Percentiles rank a stretch among this genome's conserved stretches.
phyloP scores from a whole-genome alignment of 2,113 vertebrate genomes.

The Clarias macrocephalus region DNA sequence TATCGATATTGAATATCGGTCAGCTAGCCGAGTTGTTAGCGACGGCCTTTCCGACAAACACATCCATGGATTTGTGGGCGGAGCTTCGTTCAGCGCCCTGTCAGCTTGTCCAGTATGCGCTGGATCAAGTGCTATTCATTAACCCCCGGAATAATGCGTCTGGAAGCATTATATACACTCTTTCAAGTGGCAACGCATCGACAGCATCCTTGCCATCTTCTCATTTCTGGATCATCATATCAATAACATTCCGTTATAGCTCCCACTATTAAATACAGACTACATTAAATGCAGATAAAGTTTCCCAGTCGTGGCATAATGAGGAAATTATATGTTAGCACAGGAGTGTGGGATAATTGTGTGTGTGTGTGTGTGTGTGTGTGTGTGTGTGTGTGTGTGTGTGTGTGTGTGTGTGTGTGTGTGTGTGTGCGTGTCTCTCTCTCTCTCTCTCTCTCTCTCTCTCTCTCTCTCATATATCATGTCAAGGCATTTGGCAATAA shows the following conservation, averaged over 20 bases:
- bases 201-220: not conserved
- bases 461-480: slow-evolving; percentile 21
- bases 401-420: too few relatives aligned
- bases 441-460: too few relatives aligned
- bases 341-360: slow-evolving; percentile 38
- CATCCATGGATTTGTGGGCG: too few relatives aligned
- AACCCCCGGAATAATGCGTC: not conserved
- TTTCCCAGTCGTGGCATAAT: slow-evolving; percentile 20
- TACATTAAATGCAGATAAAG: slow-evolving; percentile 16
- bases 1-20: too few relatives aligned
- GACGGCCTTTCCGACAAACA: too few relatives aligned
- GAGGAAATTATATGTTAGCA: slow-evolving; percentile 36
- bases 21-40: too few relatives aligned
- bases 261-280: not conserved
- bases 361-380: too few relatives aligned
- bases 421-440: too few relatives aligned
- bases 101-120: not conserved
- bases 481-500: slow-evolving; percentile 23
- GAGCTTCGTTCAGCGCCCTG: too few relatives aligned
- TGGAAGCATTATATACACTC: not conserved
- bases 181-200: not conserved
- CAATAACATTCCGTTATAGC: not conserved
- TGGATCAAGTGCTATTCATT: not conserved
- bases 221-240: not conserved
- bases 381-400: too few relatives aligned